Conservation (phyloP, 2,888 invertebrate genomes). For the Galerucella calmariensis region DNA sequence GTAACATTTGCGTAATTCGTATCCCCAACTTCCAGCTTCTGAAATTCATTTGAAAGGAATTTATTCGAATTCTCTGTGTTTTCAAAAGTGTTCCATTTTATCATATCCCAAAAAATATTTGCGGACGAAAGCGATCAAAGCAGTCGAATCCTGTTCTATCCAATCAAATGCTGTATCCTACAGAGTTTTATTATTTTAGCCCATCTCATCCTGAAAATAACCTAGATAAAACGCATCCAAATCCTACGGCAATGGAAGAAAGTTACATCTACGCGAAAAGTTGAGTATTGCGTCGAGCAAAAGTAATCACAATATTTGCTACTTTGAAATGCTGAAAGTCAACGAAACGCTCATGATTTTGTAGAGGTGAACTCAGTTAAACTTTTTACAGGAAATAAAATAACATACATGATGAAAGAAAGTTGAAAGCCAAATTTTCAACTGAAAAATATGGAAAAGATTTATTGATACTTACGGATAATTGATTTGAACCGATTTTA, state of each 20-base stretch:
- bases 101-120: conserved; percentile 8
- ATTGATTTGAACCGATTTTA: too few species aligned
- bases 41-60: too few species aligned
- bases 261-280: conserved; percentile 42
- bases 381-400: neutral
- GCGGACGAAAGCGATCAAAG: conserved; percentile 27
- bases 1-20: too few species aligned
- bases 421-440: neutral
- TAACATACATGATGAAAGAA: neutral
- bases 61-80: too few species aligned
- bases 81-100: neutral
- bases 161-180: conserved; percentile 53
- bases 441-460: too few species aligned
- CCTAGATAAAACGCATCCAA: conserved; percentile 18
- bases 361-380: conserved; percentile 2
- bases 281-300: conserved; percentile 61
- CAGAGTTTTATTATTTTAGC: conserved; percentile 52
- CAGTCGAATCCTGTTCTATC: conserved; percentile 44
- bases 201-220: conserved; percentile 50
- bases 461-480: too few species aligned
- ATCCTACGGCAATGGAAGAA: conserved; percentile 17
- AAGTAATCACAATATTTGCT: conserved; percentile 64
- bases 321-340: conserved; percentile 54
- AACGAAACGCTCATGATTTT: conserved; percentile 40
- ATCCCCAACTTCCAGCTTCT: too few species aligned